A percentile compares a stretch with the other conserved stretches of the same genome.
Evolutionary conservation across 2,888 invertebrate genomes (phyloP).

Genomic region (Cremastobaeus sp.): DNA sequence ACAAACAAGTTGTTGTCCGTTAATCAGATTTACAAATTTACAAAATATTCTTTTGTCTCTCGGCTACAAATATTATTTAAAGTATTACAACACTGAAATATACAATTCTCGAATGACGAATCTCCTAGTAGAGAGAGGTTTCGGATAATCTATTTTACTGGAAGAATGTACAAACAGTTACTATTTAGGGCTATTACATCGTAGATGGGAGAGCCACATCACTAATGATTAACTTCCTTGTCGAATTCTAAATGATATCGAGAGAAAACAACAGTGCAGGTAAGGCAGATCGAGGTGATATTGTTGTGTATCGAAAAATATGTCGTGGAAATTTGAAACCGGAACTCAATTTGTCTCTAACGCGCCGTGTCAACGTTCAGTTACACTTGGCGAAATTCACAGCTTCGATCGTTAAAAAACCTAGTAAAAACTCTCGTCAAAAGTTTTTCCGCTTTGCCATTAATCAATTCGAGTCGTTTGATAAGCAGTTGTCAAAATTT

Average conservation of each 20-base stretch:
- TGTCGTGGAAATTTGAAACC: conserved; percentile 11
- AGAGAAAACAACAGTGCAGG: conserved; percentile 46
- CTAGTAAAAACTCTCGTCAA: too few species aligned
- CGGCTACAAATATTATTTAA: conserved; percentile 25
- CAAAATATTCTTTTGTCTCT: conserved; percentile 50
- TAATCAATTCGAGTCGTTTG: too few species aligned
- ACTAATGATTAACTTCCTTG: conserved; percentile 20
- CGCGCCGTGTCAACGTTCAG: too few species aligned
- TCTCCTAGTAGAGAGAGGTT: conserved; percentile 17
- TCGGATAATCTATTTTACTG: conserved; percentile 16
- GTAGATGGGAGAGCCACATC: conserved; percentile 7
- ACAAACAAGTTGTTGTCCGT: conserved; percentile 31
- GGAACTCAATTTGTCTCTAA: background rate
- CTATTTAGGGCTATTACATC: conserved; percentile 11
- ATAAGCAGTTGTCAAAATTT: too few species aligned
- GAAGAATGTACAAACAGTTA: conserved; percentile 43
- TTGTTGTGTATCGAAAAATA: conserved; percentile 36
- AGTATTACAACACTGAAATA: conserved; percentile 41
- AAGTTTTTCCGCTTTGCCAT: too few species aligned
- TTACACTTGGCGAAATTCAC: too few species aligned
- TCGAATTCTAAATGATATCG: conserved; percentile 40
- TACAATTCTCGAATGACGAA: conserved; percentile 25
- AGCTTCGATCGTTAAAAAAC: too few species aligned
- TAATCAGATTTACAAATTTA: conserved; percentile 53
- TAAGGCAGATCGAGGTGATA: conserved; percentile 57